These are phyloP conservation scores for Diabrotica undecimpunctata DNA, from an alignment of 1,140 invertebrate genomes.

Conservation along the genomic window DNA sequence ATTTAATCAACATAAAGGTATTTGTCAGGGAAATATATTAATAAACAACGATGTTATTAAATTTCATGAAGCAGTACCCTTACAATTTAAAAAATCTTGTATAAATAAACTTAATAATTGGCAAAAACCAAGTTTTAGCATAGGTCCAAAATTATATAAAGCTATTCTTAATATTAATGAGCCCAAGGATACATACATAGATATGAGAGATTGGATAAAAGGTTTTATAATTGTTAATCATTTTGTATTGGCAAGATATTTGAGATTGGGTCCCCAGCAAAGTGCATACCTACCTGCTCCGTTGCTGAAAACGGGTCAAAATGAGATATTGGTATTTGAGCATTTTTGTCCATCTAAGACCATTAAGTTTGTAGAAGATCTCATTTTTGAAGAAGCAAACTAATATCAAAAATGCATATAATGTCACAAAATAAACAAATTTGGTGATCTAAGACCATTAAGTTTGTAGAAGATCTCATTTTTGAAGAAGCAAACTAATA, in stretches of 20 bases:
- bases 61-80: constrained; percentile 51
- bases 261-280: constrained; percentile 53
- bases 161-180: constrained; percentile 16
- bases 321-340: constrained; percentile 47
- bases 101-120: constrained; percentile 35
- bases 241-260: constrained; percentile 60
- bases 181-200: constrained; percentile 33
- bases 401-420: too few relatives aligned
- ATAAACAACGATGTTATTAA: constrained; percentile 16
- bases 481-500: constrained; percentile 24
- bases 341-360: constrained; percentile 29
- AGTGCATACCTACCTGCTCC: constrained; percentile 60
- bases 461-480: not conserved
- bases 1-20: constrained; percentile 23
- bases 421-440: too few relatives aligned
- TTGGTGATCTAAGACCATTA: not conserved
- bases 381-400: constrained; percentile 25
- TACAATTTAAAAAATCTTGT: constrained; percentile 53
- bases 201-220: constrained; percentile 50
- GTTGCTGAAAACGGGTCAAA: constrained; percentile 50
- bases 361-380: not conserved
- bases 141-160: constrained; percentile 24
- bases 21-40: constrained; percentile 23
- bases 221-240: constrained; percentile 64
- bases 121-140: constrained; percentile 14